Percentiles rank a stretch among this genome's conserved stretches.
Evolutionary conservation across 2,888 invertebrate species (phyloP).

Genomic region (Troides helena): DNA sequence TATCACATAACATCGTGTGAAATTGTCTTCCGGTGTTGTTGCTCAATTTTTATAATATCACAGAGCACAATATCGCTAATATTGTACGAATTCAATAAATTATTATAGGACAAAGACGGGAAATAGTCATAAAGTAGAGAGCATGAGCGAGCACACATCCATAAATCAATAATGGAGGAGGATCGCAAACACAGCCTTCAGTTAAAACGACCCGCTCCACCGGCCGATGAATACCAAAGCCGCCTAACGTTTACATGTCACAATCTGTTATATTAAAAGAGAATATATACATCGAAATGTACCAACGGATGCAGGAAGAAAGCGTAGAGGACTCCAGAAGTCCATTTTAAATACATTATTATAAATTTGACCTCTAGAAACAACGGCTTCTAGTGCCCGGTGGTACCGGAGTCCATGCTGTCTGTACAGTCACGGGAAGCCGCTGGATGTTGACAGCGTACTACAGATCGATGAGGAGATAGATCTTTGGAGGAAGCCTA

Average conservation of each 20-base stretch:
- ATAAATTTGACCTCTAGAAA: too few relatives aligned
- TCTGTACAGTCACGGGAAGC: too few relatives aligned
- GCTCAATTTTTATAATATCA: not conserved
- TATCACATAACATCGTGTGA: too few relatives aligned
- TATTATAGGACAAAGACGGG: not conserved
- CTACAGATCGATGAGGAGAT: too few relatives aligned
- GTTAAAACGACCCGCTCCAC: slow-evolving; percentile 1
- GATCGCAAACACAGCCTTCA: slow-evolving; percentile 1
- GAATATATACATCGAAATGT: not conserved
- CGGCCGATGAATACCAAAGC: not conserved
- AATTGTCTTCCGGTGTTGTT: too few relatives aligned
- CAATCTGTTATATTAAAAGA: not conserved
- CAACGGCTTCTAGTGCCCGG: too few relatives aligned
- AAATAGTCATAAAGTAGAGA: not conserved
- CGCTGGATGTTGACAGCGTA: too few relatives aligned
- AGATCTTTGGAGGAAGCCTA: too few relatives aligned
- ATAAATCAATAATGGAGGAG: slow-evolving; percentile 7
- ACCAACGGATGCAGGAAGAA: not conserved
- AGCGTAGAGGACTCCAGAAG: too few relatives aligned
- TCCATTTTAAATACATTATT: too few relatives aligned
- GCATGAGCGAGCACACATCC: not conserved
- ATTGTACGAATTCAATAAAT: not conserved
- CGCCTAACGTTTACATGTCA: not conserved
- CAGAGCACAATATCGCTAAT: not conserved
- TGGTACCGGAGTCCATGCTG: too few relatives aligned